Conservation (phyloP, 1,140 invertebrate genomes). For the Drosophila pseudoobscura region DNA sequence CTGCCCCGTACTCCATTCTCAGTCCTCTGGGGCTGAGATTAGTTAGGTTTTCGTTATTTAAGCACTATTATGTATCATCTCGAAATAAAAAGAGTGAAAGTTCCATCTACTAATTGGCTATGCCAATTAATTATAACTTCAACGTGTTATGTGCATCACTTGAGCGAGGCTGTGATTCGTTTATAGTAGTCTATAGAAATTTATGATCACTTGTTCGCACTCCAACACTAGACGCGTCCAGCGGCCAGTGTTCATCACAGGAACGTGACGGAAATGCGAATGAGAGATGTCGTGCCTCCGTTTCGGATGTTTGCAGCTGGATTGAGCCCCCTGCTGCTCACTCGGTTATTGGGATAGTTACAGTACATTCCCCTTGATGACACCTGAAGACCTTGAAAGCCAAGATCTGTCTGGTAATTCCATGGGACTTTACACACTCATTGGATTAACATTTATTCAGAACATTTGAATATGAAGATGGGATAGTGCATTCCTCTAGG, state of each 20-base stretch:
- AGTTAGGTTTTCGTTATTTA: neutral
- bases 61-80: conserved; percentile 38
- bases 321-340: conserved; percentile 1
- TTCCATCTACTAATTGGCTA: conserved; percentile 12
- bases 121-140: neutral
- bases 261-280: conserved; percentile 54
- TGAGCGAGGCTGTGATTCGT: too few species aligned
- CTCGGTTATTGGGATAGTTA: conserved; percentile 29
- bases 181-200: conserved; percentile 5
- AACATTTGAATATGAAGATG: too few species aligned
- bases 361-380: conserved; percentile 8
- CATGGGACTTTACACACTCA: neutral
- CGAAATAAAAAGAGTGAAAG: conserved; percentile 29
- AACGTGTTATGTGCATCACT: too few species aligned
- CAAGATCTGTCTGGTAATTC: neutral
- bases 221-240: conserved; percentile 6
- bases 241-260: conserved; percentile 24
- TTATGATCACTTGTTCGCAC: conserved; percentile 37
- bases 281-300: conserved; percentile 24
- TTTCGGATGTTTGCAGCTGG: neutral
- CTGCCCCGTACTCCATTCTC: conserved; percentile 40
- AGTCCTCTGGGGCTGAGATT: conserved; percentile 51
- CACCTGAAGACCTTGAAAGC: neutral
- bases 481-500: too few species aligned
- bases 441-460: too few species aligned